A percentile compares a stretch with the other conserved stretches of the same genome.
phyloP scores from a whole-genome alignment of 2,797 vertebrate genomes.

The Cirrhinus mrigala region DNA sequence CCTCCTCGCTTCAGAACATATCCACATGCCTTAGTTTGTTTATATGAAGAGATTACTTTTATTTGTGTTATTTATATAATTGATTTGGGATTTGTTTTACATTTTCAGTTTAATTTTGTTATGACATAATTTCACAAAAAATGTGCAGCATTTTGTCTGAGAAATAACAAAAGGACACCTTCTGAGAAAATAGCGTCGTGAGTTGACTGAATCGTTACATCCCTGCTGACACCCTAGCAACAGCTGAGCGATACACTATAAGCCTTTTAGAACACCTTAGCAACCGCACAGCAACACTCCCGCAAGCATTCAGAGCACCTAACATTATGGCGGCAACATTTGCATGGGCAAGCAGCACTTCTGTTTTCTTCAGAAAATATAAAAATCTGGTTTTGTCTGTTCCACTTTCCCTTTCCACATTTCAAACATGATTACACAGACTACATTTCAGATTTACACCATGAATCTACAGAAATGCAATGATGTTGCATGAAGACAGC shows the following conservation, averaged over 20 bases:
- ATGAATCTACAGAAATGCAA: constrained; percentile 7
- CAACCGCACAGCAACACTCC: background rate
- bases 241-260: background rate
- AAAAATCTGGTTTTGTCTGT: background rate
- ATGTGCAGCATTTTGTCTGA: no score
- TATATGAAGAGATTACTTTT: no score
- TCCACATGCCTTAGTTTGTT: no score
- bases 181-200: no score
- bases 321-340: background rate
- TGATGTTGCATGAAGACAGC: background rate
- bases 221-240: background rate
- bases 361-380: background rate
- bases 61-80: no score
- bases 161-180: no score
- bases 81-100: no score
- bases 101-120: no score
- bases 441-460: constrained; percentile 3
- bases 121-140: no score
- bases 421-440: constrained; percentile 19
- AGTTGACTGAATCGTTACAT: no score
- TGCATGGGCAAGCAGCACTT: background rate
- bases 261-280: constrained; percentile 3
- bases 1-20: no score
- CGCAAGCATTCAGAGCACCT: background rate
- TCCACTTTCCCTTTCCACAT: constrained; percentile 3